A percentile compares a stretch with the other conserved stretches of the same genome.
These are phyloP conservation scores for Meiosimyza platycephala DNA, from an alignment of 2,888 invertebrate species.

Conservation along the genomic window DNA sequence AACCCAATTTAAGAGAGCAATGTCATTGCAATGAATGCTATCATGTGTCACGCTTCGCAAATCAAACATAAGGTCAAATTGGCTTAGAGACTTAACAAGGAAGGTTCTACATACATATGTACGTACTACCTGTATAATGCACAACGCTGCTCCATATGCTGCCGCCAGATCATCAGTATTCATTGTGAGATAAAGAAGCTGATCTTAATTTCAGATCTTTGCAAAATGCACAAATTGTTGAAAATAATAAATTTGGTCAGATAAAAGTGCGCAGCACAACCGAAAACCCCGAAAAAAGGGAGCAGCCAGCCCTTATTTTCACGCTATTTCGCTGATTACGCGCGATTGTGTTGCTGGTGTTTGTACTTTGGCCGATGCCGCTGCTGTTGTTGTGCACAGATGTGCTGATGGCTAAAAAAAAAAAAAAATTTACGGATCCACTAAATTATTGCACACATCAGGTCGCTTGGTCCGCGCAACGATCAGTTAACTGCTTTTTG, in stretches of 20 bases:
- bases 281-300: slow-evolving; percentile 21
- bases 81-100: too few species aligned
- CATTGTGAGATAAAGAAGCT: slow-evolving; percentile 40
- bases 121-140: not conserved
- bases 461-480: not conserved
- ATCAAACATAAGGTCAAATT: slow-evolving; percentile 19
- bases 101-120: not conserved
- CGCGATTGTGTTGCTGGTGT: slow-evolving; percentile 43
- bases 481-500: not conserved
- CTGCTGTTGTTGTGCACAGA: slow-evolving; percentile 49
- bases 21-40: not conserved
- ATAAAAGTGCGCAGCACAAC: slow-evolving; percentile 12
- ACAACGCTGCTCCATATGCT: slow-evolving; percentile 14
- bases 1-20: slow-evolving; percentile 6
- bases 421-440: slow-evolving; percentile 9
- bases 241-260: slow-evolving; percentile 23
- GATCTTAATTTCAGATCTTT: slow-evolving; percentile 58
- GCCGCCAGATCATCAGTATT: slow-evolving; percentile 24
- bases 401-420: slow-evolving; percentile 50
- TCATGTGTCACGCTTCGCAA: slow-evolving; percentile 23
- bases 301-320: slow-evolving; percentile 47
- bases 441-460: slow-evolving; percentile 35
- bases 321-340: slow-evolving; percentile 48
- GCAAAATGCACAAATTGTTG: slow-evolving; percentile 41
- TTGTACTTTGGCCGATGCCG: slow-evolving; percentile 1